A percentile compares a stretch with the other conserved stretches of the same genome.
These are phyloP conservation scores for Xestia c-nigrum DNA, from an alignment of 2,888 invertebrate genomes.

Conservation along the genomic window DNA sequence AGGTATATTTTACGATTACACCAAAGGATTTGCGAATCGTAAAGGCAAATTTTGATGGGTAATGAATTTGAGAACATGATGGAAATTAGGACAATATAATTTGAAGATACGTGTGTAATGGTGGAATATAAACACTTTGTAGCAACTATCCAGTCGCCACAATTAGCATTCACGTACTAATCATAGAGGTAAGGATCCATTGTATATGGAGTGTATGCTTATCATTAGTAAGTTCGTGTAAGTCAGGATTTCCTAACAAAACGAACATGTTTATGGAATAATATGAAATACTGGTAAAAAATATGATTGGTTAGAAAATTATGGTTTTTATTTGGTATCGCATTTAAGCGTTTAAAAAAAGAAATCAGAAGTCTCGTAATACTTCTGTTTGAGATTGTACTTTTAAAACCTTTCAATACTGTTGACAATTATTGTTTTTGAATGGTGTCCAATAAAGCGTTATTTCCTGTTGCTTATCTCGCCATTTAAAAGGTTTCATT, in stretches of 20 bases:
- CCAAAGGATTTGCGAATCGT: conserved; percentile 17
- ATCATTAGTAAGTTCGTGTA: background rate
- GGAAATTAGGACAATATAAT: conserved; percentile 3
- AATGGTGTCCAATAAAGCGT: background rate
- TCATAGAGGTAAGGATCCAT: background rate
- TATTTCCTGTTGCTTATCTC: background rate
- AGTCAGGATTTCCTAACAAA: background rate
- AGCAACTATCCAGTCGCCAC: background rate
- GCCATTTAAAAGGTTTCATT: background rate
- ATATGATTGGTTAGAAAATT: background rate
- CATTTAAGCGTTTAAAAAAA: background rate
- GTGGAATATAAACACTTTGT: background rate
- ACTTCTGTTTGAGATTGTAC: background rate
- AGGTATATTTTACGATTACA: conserved; percentile 40
- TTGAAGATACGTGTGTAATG: background rate
- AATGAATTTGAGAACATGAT: conserved; percentile 39
- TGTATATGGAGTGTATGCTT: background rate
- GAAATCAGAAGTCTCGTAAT: background rate
- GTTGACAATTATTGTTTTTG: background rate
- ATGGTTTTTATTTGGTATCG: background rate
- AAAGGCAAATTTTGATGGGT: conserved; percentile 15
- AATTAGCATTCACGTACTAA: background rate
- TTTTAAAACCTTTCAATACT: background rate
- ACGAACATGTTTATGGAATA: background rate
- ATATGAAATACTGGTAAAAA: background rate